These are phyloP conservation scores for Camponotus floridanus DNA, from an alignment of 1,140 invertebrate species.

Conservation along the genomic window DNA sequence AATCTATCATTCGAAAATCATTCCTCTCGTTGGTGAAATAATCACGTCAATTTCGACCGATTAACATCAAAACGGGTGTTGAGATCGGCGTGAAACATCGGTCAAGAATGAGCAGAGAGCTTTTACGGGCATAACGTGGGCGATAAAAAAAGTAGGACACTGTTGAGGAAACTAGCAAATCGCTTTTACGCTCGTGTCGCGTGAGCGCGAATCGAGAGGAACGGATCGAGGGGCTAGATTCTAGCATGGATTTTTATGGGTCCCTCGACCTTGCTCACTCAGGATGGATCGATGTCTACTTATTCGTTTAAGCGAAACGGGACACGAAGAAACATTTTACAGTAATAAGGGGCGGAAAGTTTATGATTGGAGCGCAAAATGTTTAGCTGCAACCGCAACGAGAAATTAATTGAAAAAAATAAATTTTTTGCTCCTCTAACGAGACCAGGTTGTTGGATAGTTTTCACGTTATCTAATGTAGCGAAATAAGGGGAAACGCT, in stretches of 20 bases:
- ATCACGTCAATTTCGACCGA: not conserved
- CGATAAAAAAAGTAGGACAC: constrained; percentile 12
- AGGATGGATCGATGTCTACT: constrained; percentile 46
- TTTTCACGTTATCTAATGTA: not conserved
- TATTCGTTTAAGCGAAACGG: constrained; percentile 15
- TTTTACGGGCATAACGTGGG: constrained; percentile 1
- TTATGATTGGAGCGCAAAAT: not conserved
- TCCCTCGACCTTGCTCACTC: constrained; percentile 38
- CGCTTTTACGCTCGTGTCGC: constrained; percentile 4
- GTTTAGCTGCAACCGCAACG: not conserved
- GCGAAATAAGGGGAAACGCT: not conserved
- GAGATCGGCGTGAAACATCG: not conserved
- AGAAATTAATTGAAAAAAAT: not conserved
- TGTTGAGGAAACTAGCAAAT: constrained; percentile 25
- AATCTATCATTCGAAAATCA: not conserved
- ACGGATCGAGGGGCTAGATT: constrained; percentile 7
- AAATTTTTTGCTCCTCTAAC: not conserved
- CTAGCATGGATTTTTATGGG: constrained; percentile 46
- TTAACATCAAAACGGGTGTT: not conserved
- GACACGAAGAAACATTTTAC: not conserved
- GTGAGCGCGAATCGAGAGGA: constrained; percentile 3
- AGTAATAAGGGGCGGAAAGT: not conserved
- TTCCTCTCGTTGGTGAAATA: not conserved
- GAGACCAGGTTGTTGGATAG: not conserved
- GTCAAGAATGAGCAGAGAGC: not conserved